A percentile compares a stretch with the other conserved stretches of the same genome.
These are phyloP conservation scores for Dinocampus coccinellae DNA, from an alignment of 2,888 invertebrate genomes.

Conservation along the genomic window DNA sequence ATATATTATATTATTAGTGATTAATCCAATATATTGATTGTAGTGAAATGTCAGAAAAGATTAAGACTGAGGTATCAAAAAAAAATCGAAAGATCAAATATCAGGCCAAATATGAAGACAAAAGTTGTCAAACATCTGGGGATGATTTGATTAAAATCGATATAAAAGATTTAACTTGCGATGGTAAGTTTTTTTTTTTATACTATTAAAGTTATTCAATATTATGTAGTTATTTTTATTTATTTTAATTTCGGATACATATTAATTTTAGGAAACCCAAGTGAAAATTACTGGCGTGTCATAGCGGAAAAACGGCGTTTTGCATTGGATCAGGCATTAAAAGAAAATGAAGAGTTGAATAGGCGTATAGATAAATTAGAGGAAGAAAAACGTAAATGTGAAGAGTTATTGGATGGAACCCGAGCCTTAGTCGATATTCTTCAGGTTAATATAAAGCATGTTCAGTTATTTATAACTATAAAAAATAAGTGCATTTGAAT, in stretches of 20 bases:
- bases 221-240: neutral
- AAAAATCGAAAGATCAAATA: slow-evolving; percentile 40
- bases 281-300: slow-evolving; percentile 82
- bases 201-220: neutral
- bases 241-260: neutral
- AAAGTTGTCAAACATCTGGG: slow-evolving; percentile 73
- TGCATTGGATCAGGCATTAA: slow-evolving; percentile 79
- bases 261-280: slow-evolving; percentile 72
- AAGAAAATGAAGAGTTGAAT: slow-evolving; percentile 76
- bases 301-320: slow-evolving; percentile 81
- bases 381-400: slow-evolving; percentile 78
- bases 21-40: neutral
- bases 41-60: slow-evolving; percentile 49
- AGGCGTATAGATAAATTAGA: slow-evolving; percentile 72
- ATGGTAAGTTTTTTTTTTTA: slow-evolving; percentile 60
- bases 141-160: slow-evolving; percentile 73
- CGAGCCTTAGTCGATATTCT: slow-evolving; percentile 82
- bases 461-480: neutral
- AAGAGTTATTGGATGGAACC: slow-evolving; percentile 82
- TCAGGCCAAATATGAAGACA: slow-evolving; percentile 69
- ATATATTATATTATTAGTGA: slow-evolving; percentile 25
- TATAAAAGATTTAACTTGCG: slow-evolving; percentile 79
- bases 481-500: slow-evolving; percentile 7
- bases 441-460: slow-evolving; percentile 70
- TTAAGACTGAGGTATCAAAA: slow-evolving; percentile 34